Evolutionary conservation across 1,140 invertebrate genomes (phyloP), one percentile per base, ranked within the genome.

Genomic region (Aphelinus atriplicis): DNA sequence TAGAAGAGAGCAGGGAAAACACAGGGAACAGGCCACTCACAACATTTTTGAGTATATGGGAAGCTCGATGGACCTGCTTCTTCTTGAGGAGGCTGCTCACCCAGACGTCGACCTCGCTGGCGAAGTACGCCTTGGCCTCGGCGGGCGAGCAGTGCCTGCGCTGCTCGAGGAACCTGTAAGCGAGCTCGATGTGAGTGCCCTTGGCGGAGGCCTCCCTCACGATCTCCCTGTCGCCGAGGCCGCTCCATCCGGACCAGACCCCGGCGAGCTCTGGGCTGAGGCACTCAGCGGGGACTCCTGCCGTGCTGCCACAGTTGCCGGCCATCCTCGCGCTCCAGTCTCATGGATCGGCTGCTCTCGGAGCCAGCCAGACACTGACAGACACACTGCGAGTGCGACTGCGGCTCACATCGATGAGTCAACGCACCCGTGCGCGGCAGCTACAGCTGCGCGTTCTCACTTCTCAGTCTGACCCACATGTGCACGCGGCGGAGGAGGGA

Each of bases 161-260:
- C 26, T 80, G 81, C 60, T 89, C 87, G 10, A 93, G 82, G 84
- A 90, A 92, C 78, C 89, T 89, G 57, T 89, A 83, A 64, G 91
- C 91, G 69, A 92, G 80, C 50, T 88, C 82, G 63, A 92, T 88
- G 78, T 91, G 90, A 58, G 88, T 90, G 10, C 91, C 91, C 83
- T 93, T 92, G 0, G 90, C 89, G 67, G 91, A 91, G 56, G 92
- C 90, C 82, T 93, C 91, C 77, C 92, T 85, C 0, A 91, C 90
- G 53, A 92, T 88, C 82, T 93, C 91, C 80, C 90, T 84, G 45
- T 88, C 86, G 50, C 89, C 87, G 58, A 90, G 88, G 53, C 83
- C 86, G 69, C 89, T 87, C 90, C 90, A 91, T 67, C 89, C 90
- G 57, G 88, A 89, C 90, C 90, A 91, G 78, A 91, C 81, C n/a